Conservation (phyloP, 2,888 invertebrate species). For the Exocentrus adspersus region DNA sequence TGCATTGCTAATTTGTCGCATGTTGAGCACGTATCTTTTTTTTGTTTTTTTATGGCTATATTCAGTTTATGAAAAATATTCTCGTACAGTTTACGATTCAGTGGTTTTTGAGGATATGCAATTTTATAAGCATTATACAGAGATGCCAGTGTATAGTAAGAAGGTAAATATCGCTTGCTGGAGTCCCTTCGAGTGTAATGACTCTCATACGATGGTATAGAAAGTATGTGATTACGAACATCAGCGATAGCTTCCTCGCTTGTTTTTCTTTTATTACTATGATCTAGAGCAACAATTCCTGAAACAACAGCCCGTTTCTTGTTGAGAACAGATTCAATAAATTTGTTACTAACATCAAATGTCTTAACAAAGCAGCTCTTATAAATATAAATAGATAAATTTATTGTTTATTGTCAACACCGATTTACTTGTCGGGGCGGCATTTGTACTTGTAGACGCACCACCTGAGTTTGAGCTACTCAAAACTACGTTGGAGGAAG, state of each 20-base stretch:
- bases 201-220: constrained; percentile 2
- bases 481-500: background rate
- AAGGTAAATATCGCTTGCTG: background rate
- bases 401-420: background rate
- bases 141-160: background rate
- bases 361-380: constrained; percentile 1
- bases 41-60: background rate
- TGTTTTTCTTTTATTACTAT: constrained; percentile 12
- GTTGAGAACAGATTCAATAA: background rate
- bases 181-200: background rate
- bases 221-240: constrained; percentile 9
- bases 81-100: background rate
- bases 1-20: background rate
- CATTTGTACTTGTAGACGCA: background rate
- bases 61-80: background rate
- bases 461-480: too few species aligned
- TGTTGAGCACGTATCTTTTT: background rate
- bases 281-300: constrained; percentile 11
- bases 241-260: background rate
- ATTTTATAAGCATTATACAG: constrained; percentile 1
- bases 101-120: background rate
- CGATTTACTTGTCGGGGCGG: background rate
- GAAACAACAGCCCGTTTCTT: background rate
- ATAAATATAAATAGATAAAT: too few species aligned
- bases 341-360: background rate